phyloP scores from a whole-genome alignment of 2,113 vertebrate genomes.

The Myxocyprinus asiaticus region DNA sequence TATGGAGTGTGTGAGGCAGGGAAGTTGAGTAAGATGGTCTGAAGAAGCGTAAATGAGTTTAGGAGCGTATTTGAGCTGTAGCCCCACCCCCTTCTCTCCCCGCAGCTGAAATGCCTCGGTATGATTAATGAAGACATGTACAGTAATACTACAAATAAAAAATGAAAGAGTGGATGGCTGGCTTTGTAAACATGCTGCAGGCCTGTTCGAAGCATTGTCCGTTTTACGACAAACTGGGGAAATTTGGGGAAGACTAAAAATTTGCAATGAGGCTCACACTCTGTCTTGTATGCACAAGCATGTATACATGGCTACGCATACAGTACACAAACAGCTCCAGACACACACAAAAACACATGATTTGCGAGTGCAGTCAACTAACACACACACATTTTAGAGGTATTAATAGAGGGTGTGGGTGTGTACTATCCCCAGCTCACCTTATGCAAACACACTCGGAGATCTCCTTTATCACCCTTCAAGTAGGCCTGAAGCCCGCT shows the following conservation, averaged over 20 bases:
- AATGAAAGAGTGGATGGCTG: conserved; percentile 65
- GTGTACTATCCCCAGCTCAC: conserved; percentile 16
- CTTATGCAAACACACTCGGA: conserved; percentile 34
- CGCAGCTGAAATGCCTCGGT: conserved; percentile 58
- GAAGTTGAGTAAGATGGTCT: conserved; percentile 24
- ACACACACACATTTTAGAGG: not conserved
- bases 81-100: not conserved
- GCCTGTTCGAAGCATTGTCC: conserved; percentile 59
- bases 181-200: conserved; percentile 70
- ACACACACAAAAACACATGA: conserved; percentile 3
- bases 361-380: not conserved
- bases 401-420: conserved; percentile 31
- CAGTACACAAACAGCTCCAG: not conserved
- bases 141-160: conserved; percentile 69
- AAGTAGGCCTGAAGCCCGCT: conserved; percentile 28
- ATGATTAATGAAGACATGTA: conserved; percentile 72
- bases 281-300: conserved; percentile 60
- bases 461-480: conserved; percentile 26
- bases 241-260: conserved; percentile 30
- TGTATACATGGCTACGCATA: conserved; percentile 6
- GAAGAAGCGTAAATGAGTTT: not conserved
- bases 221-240: not conserved
- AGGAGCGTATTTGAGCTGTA: conserved; percentile 20
- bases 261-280: conserved; percentile 67
- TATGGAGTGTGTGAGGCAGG: conserved; percentile 18